These are phyloP conservation scores for Agrochola litura DNA, from an alignment of 2,888 invertebrate genomes.

Conservation along the genomic window DNA sequence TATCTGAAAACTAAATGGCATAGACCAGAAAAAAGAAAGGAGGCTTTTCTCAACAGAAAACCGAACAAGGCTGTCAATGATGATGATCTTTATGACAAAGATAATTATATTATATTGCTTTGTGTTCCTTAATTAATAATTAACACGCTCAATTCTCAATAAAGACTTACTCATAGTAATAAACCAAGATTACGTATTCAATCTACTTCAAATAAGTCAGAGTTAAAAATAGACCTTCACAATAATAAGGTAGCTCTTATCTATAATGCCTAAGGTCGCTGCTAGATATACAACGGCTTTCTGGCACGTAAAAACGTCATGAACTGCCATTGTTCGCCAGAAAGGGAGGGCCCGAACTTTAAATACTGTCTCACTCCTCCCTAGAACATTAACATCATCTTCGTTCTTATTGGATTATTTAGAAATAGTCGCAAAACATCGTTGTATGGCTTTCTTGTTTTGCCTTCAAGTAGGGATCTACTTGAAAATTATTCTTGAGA, in stretches of 20 bases:
- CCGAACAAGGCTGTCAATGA: not conserved
- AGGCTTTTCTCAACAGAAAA: not conserved
- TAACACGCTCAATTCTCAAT: not conserved
- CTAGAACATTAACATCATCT: constrained; percentile 50
- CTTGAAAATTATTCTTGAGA: constrained; percentile 15
- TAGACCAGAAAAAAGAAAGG: no score
- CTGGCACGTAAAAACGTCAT: constrained; percentile 27
- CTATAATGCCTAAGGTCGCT: constrained; percentile 47
- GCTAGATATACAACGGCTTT: constrained; percentile 23
- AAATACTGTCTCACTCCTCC: constrained; percentile 24
- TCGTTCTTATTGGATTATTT: constrained; percentile 65
- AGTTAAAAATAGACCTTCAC: constrained; percentile 49
- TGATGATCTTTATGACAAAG: not conserved
- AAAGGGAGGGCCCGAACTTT: constrained; percentile 12
- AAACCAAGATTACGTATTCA: constrained; percentile 47
- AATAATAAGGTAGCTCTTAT: constrained; percentile 50
- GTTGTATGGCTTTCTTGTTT: constrained; percentile 64
- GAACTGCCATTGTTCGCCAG: constrained; percentile 30
- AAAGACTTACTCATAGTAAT: constrained; percentile 18
- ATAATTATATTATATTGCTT: not conserved
- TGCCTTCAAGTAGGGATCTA: constrained; percentile 16
- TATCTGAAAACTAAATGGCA: no score
- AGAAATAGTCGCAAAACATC: constrained; percentile 50
- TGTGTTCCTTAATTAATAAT: constrained; percentile 1
- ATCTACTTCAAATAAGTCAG: constrained; percentile 35